Conservation (phyloP, 1,140 invertebrate species). For the Halesus radiatus region DNA sequence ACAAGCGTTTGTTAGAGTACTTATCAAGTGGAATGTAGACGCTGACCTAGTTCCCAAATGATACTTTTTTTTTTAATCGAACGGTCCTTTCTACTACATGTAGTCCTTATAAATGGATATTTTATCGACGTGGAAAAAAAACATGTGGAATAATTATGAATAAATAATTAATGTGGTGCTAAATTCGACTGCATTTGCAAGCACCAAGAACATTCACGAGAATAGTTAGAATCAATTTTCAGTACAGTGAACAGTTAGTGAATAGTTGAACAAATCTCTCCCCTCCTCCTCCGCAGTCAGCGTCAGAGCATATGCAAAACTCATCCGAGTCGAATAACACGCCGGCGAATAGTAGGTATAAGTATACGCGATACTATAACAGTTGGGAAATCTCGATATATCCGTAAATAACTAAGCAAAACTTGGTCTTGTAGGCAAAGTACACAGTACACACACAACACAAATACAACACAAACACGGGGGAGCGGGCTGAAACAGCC, state of each 20-base stretch:
- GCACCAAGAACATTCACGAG: background rate
- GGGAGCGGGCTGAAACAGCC: constrained; percentile 50
- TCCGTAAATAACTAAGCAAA: constrained; percentile 57
- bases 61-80: no score
- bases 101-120: no score
- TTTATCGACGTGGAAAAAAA: no score
- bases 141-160: no score
- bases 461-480: constrained; percentile 40
- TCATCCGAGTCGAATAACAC: constrained; percentile 47
- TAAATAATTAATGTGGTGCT: no score
- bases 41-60: no score
- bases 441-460: constrained; percentile 48
- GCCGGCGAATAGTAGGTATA: background rate
- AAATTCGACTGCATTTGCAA: background rate
- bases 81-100: no score
- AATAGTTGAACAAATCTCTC: constrained; percentile 48
- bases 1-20: no score
- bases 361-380: constrained; percentile 41
- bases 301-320: constrained; percentile 55
- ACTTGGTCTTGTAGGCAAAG: constrained; percentile 55
- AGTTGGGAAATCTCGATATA: constrained; percentile 53
- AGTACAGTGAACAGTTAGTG: constrained; percentile 8
- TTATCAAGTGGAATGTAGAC: no score
- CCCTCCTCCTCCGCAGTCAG: constrained; percentile 38
- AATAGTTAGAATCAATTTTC: constrained; percentile 27